Evolutionary conservation across 2,888 invertebrate genomes (phyloP), one percentile per base, ranked within the genome.

Genomic region (Diloba caeruleocephala): DNA sequence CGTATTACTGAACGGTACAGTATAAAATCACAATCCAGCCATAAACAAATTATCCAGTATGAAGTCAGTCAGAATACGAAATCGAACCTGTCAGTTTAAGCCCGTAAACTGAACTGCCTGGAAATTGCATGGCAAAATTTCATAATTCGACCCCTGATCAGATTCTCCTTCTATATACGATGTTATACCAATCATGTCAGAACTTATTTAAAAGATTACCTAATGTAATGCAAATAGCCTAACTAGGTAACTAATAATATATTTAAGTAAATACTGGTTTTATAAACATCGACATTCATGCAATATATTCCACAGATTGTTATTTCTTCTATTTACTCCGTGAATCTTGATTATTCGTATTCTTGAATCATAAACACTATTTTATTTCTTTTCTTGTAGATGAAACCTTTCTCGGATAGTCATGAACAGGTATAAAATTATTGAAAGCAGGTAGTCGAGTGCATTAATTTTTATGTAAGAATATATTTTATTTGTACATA

Each of bases 361-460:
- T 58, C 56, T 62, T 66, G 34, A 42, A 52, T 29, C 51, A 66
- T 74, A 60, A 73, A 57, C 54, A 70, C 48, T 55, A 39, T 79
- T 86, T 82, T 85, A 74, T 88, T 90, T 89, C 81, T 86, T 86
- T 89, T 85, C 88, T 90, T 93, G 92, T 93, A 93, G 93, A 91
- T 93, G 88, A 91, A 91, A 89, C 93, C 93, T 84, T 93, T 88
- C 84, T 93, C 93, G 93, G 93, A 93, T 90, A 93, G 93, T 89
- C 90, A 93, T 82, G 89, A 93, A 83, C 93, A 93, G 93, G 93
- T 93, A 93, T 84, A 84, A 83, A 79, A 74, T 62, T 74, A 66
- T 70, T 73, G 74, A 82, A 81, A 73, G 81, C 88, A 85, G 89
- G 85, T 92, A 89, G 85, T 82, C 66, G 75, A 83, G 79, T 81